These are phyloP conservation scores for Cottoperca gobio DNA, from an alignment of 2,797 vertebrate genomes.

Conservation along the genomic window DNA sequence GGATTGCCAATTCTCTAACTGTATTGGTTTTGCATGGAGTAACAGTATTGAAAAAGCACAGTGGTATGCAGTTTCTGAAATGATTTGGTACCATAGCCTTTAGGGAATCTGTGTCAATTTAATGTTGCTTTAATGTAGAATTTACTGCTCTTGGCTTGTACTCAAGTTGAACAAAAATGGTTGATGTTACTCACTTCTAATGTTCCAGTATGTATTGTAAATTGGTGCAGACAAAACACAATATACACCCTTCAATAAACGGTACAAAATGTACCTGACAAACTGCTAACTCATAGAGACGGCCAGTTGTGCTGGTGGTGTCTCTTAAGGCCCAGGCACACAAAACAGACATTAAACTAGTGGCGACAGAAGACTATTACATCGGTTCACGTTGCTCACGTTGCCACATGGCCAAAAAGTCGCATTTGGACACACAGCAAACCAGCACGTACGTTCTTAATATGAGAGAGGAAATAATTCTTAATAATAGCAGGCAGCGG, in stretches of 20 bases:
- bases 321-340: too few relatives aligned
- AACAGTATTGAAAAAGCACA: slow-evolving; percentile 15
- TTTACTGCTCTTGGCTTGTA: slow-evolving; percentile 2
- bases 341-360: too few relatives aligned
- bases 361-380: too few relatives aligned
- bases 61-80: slow-evolving; percentile 16
- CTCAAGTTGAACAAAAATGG: not conserved
- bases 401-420: too few relatives aligned
- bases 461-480: too few relatives aligned
- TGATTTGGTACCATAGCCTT: not conserved
- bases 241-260: not conserved
- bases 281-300: not conserved
- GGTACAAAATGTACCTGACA: slow-evolving; percentile 1
- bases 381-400: too few relatives aligned
- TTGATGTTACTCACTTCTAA: slow-evolving; percentile 1
- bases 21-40: slow-evolving; percentile 41
- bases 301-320: slow-evolving; percentile 19
- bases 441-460: too few relatives aligned
- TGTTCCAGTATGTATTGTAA: not conserved
- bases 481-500: too few relatives aligned
- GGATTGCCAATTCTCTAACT: slow-evolving; percentile 31
- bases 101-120: slow-evolving; percentile 19
- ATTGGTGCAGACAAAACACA: slow-evolving; percentile 9
- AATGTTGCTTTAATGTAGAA: too few relatives aligned
- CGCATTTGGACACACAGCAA: too few relatives aligned